A percentile compares a stretch with the other conserved stretches of the same genome.
Conservation (phyloP, 1,140 invertebrate species). For the Pseudomyrmex gracilis region DNA sequence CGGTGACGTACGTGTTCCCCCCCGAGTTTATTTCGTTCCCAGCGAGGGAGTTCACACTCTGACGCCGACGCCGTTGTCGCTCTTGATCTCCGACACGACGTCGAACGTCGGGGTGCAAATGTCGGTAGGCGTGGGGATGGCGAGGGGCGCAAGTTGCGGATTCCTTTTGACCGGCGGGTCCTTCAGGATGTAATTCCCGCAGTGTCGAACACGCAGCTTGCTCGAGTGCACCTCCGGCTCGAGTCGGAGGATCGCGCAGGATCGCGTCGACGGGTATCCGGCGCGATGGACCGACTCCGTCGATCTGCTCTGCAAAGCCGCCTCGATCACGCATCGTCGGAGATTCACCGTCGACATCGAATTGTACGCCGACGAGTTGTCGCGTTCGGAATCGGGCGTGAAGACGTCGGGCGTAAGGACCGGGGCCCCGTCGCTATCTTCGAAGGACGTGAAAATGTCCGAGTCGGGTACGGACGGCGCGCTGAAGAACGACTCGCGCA, state of each 20-base stretch:
- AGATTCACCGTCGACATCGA: constrained; percentile 74
- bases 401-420: constrained; percentile 28
- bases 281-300: constrained; percentile 75
- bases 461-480: constrained; percentile 79
- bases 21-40: neutral
- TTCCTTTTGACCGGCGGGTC: constrained; percentile 62
- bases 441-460: constrained; percentile 81
- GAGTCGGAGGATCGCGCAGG: constrained; percentile 70
- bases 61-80: constrained; percentile 77
- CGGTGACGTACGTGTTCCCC: neutral
- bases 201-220: constrained; percentile 67
- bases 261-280: constrained; percentile 58
- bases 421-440: constrained; percentile 76
- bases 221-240: constrained; percentile 72
- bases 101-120: constrained; percentile 82
- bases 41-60: constrained; percentile 71
- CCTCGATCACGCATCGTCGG: constrained; percentile 48
- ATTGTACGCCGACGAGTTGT: constrained; percentile 35
- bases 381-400: neutral
- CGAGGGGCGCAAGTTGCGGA: constrained; percentile 75
- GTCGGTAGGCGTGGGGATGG: constrained; percentile 78
- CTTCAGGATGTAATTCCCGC: constrained; percentile 68
- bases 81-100: constrained; percentile 78
- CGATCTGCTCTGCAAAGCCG: constrained; percentile 77
- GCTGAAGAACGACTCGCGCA: constrained; percentile 82